phyloP scores from a whole-genome alignment of 2,888 invertebrate genomes.

The Galeruca laticollis region DNA sequence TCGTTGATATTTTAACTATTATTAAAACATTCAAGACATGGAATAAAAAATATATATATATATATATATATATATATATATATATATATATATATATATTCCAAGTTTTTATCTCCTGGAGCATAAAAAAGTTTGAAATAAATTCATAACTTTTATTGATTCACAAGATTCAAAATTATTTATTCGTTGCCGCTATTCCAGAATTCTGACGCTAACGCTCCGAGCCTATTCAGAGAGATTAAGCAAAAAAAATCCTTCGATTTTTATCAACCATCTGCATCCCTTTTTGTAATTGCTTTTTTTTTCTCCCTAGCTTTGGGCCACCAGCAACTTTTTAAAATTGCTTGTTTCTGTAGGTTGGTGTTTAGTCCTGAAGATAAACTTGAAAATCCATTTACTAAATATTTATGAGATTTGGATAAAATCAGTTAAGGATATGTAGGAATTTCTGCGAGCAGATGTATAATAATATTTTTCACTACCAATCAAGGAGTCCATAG shows the following conservation, averaged over 20 bases:
- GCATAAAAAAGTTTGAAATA: neutral
- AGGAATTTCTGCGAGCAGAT: no score
- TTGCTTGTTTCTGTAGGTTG: conserved; percentile 11
- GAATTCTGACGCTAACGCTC: conserved; percentile 14
- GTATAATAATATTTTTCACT: no score
- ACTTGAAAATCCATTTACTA: neutral
- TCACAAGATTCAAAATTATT: neutral
- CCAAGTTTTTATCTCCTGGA: neutral
- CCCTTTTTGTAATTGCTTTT: conserved; percentile 34
- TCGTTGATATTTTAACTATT: no score
- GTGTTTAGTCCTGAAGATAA: conserved; percentile 1
- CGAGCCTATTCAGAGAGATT: conserved; percentile 28
- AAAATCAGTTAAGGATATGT: no score
- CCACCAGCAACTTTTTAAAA: conserved; percentile 33
- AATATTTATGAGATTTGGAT: no score
- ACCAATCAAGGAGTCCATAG: no score
- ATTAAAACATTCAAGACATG: no score
- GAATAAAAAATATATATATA: no score
- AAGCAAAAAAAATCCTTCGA: conserved; percentile 33
- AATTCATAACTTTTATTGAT: neutral
- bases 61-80: no score
- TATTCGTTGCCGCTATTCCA: conserved; percentile 10
- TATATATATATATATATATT: no score
- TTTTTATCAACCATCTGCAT: conserved; percentile 38
- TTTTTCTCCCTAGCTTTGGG: conserved; percentile 21